A percentile compares a stretch with the other conserved stretches of the same genome.
phyloP scores from a whole-genome alignment of 1,140 invertebrate species.

The Pemphigus obesinymphae region DNA sequence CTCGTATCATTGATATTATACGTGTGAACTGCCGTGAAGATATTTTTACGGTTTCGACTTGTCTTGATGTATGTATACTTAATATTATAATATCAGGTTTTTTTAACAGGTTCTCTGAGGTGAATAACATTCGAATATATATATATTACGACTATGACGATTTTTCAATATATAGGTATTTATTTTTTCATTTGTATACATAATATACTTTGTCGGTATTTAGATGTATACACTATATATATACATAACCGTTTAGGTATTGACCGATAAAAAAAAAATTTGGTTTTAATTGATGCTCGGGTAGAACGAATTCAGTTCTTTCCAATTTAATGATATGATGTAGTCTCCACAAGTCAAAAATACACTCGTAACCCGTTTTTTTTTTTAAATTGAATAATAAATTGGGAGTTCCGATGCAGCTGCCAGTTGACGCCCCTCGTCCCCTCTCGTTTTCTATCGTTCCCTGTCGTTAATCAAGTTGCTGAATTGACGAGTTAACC shows the following conservation, averaged over 20 bases:
- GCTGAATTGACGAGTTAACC: constrained; percentile 37
- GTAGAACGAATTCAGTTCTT: constrained; percentile 5
- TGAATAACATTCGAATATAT: constrained; percentile 22
- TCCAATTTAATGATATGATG: constrained; percentile 26
- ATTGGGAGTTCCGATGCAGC: constrained; percentile 29
- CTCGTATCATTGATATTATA: constrained; percentile 8
- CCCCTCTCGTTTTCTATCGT: background rate
- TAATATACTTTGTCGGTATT: background rate
- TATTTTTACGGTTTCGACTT: background rate
- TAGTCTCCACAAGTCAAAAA: background rate
- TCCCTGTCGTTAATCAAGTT: constrained; percentile 28
- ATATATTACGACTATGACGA: background rate
- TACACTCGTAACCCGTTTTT: constrained; percentile 21
- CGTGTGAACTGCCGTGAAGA: constrained; percentile 10
- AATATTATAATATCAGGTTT: constrained; percentile 25
- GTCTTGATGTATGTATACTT: background rate
- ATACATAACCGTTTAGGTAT: background rate
- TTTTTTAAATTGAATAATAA: constrained; percentile 41
- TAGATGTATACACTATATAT: no score
- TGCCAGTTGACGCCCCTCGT: constrained; percentile 26
- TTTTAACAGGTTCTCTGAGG: constrained; percentile 25
- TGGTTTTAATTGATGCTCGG: constrained; percentile 13
- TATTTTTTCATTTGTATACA: background rate
- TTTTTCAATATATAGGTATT: background rate
- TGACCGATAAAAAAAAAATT: constrained; percentile 2